A percentile compares a stretch with the other conserved stretches of the same genome.
Conservation (phyloP, 1,140 invertebrate genomes). For the Neodiprion lecontei region DNA sequence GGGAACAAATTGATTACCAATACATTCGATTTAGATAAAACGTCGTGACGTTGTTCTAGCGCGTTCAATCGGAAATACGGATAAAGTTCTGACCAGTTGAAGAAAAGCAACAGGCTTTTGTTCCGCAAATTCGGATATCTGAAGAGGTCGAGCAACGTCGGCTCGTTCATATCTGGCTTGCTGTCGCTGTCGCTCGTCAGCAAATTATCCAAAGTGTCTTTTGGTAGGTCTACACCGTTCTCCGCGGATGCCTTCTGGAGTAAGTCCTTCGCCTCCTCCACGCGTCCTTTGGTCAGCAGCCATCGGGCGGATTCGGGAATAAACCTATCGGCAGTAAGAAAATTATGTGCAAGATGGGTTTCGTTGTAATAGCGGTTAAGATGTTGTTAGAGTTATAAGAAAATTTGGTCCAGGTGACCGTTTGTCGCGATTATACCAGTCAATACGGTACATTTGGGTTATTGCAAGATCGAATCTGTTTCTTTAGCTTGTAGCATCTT, state of each 20-base stretch:
- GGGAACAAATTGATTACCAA: constrained; percentile 16
- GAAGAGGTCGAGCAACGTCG: constrained; percentile 73
- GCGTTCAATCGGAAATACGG: neutral
- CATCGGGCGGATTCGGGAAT: constrained; percentile 85
- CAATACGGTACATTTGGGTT: too few species aligned
- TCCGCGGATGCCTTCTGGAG: constrained; percentile 74
- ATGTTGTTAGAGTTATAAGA: constrained; percentile 4
- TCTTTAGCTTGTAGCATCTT: too few species aligned
- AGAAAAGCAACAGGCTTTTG: constrained; percentile 77
- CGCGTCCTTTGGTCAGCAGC: constrained; percentile 78
- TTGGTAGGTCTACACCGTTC: constrained; percentile 68
- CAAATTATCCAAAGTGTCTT: constrained; percentile 64
- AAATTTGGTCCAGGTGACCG: constrained; percentile 10
- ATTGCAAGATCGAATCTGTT: too few species aligned
- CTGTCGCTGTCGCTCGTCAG: constrained; percentile 56
- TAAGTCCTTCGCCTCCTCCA: constrained; percentile 72
- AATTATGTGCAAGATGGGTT: neutral
- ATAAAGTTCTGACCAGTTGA: constrained; percentile 70
- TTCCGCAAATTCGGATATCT: constrained; percentile 74
- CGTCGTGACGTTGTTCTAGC: constrained; percentile 4
- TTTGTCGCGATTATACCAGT: neutral
- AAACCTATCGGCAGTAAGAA: constrained; percentile 61
- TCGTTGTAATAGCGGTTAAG: neutral
- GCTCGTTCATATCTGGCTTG: constrained; percentile 57
- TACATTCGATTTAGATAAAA: constrained; percentile 10